phyloP scores from a whole-genome alignment of 2,113 vertebrate genomes.

The Hydrochoerus hydrochaeris region DNA sequence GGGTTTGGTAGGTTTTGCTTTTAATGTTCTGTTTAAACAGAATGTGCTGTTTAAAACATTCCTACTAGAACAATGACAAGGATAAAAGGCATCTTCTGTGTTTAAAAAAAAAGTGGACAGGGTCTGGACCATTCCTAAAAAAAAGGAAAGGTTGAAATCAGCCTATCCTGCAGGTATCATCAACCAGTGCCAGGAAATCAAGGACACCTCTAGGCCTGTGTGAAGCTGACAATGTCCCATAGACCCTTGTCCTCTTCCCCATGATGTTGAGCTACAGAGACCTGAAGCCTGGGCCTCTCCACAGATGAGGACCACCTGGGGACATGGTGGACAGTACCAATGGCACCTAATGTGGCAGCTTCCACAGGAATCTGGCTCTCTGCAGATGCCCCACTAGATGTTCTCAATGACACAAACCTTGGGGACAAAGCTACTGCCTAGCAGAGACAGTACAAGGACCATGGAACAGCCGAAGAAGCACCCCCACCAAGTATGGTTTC shows the following conservation, averaged over 20 bases:
- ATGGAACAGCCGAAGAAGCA: background rate
- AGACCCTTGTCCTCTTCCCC: background rate
- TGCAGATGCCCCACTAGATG: background rate
- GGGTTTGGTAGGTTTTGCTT: background rate
- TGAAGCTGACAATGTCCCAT: background rate
- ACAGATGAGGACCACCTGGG: background rate
- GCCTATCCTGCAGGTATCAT: background rate
- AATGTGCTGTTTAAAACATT: background rate
- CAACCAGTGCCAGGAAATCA: background rate
- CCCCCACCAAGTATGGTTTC: background rate
- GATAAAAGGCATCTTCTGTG: background rate
- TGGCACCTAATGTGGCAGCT: background rate
- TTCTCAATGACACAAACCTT: background rate
- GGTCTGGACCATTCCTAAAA: background rate
- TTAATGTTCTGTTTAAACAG: background rate
- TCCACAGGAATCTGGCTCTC: background rate
- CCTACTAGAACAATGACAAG: background rate
- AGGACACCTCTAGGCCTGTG: background rate
- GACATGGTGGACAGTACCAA: background rate
- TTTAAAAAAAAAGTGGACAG: background rate
- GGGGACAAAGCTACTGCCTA: background rate
- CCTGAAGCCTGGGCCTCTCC: background rate
- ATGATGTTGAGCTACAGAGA: no score
- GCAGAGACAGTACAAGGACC: background rate
- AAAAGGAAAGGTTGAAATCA: background rate